Conservation (phyloP, 1,140 invertebrate species). For the Gonatopus flavifemur region DNA sequence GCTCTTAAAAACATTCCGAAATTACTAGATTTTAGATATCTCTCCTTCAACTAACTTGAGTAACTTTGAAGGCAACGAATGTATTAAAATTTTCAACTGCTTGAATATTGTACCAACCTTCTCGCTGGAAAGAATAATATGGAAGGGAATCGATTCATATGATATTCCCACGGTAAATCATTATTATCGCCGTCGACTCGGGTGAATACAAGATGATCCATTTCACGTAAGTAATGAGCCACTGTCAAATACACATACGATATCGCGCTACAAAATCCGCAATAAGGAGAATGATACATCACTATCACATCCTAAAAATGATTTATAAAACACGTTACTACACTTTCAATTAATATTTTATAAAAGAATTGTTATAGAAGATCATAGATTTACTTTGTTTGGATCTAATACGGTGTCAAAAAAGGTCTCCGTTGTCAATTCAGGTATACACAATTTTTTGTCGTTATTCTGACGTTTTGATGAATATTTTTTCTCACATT, state of each 20-base stretch:
- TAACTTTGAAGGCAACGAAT: background rate
- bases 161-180: constrained; percentile 81
- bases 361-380: constrained; percentile 27
- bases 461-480: too few species aligned
- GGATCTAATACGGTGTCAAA: constrained; percentile 53
- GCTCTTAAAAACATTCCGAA: background rate
- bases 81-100: constrained; percentile 20
- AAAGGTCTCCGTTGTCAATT: constrained; percentile 63
- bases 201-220: constrained; percentile 64
- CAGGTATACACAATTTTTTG: constrained; percentile 56
- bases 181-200: constrained; percentile 79
- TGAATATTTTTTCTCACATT: constrained; percentile 28
- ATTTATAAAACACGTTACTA: constrained; percentile 17
- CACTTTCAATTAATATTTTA: background rate
- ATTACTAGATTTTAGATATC: background rate
- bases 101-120: too few species aligned
- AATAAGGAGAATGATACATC: constrained; percentile 70
- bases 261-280: constrained; percentile 72
- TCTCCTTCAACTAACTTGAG: background rate
- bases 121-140: constrained; percentile 73
- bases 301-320: constrained; percentile 70
- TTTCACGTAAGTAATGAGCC: constrained; percentile 63
- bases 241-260: constrained; percentile 67
- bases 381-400: constrained; percentile 36
- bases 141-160: constrained; percentile 72